These are phyloP conservation scores for Himalopsyche kuldschensis DNA, from an alignment of 2,888 invertebrate genomes.

Conservation along the genomic window DNA sequence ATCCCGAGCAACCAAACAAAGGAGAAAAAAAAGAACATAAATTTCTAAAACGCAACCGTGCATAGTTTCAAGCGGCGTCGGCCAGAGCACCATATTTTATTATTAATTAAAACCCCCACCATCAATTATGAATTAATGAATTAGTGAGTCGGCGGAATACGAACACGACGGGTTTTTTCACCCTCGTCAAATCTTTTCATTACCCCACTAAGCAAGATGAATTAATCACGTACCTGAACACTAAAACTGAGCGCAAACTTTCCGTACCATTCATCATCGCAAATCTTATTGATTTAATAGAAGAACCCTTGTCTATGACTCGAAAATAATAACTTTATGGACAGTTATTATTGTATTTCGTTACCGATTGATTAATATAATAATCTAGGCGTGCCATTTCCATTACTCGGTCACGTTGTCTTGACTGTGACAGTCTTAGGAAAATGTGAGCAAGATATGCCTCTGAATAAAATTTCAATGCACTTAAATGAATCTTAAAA, in stretches of 20 bases:
- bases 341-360: too few species aligned
- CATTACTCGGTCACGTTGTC: too few species aligned
- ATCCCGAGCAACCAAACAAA: not conserved
- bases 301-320: too few species aligned
- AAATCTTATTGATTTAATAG: not conserved
- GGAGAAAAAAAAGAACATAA: not conserved
- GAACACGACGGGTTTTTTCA: not conserved
- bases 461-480: too few species aligned
- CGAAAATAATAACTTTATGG: too few species aligned
- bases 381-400: too few species aligned
- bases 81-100: not conserved
- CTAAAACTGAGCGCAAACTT: not conserved
- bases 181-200: not conserved
- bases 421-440: too few species aligned
- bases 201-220: not conserved
- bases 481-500: too few species aligned
- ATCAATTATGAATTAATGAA: not conserved
- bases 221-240: not conserved
- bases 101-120: not conserved
- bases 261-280: not conserved
- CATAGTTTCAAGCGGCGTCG: not conserved
- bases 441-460: too few species aligned
- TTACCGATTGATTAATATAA: too few species aligned
- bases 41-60: not conserved
- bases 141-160: not conserved